Percentiles rank a stretch among this genome's conserved stretches.
Conservation (phyloP, 2,888 invertebrate genomes). For the Silvanus unidentatus region DNA sequence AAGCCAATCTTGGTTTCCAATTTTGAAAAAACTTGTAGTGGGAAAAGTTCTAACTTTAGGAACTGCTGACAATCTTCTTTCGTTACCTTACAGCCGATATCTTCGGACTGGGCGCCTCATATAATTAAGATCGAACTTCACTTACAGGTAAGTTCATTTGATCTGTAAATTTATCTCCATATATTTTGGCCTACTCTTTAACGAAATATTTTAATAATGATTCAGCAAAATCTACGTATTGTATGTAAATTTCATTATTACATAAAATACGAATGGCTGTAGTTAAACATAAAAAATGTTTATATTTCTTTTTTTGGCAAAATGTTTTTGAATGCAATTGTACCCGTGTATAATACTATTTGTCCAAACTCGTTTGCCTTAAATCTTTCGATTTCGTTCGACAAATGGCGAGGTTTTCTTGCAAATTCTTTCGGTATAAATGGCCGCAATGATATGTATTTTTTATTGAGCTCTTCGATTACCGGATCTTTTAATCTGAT, state of each 20-base stretch:
- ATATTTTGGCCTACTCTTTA: constrained; percentile 15
- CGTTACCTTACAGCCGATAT: no score
- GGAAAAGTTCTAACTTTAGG: no score
- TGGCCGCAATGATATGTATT: no score
- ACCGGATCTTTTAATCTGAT: background rate
- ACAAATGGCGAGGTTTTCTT: constrained; percentile 19
- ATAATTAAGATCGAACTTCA: no score
- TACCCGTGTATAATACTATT: constrained; percentile 25
- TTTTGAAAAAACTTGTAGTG: no score
- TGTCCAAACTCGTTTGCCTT: constrained; percentile 13
- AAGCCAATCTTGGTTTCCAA: no score
- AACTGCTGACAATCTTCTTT: no score
- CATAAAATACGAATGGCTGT: constrained; percentile 22
- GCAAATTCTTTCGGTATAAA: constrained; percentile 24
- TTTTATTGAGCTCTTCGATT: background rate
- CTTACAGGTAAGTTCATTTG: no score
- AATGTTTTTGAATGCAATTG: constrained; percentile 19
- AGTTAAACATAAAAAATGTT: constrained; percentile 21
- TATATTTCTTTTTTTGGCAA: constrained; percentile 13
- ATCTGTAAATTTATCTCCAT: no score
- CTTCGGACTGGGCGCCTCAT: no score
- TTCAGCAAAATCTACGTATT: constrained; percentile 18
- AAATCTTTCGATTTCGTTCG: constrained; percentile 19
- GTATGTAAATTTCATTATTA: constrained; percentile 9
- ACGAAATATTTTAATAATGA: constrained; percentile 23